Evolutionary conservation across 1,140 invertebrate genomes (phyloP).

Genomic region (Lysiphlebus fabarum): DNA sequence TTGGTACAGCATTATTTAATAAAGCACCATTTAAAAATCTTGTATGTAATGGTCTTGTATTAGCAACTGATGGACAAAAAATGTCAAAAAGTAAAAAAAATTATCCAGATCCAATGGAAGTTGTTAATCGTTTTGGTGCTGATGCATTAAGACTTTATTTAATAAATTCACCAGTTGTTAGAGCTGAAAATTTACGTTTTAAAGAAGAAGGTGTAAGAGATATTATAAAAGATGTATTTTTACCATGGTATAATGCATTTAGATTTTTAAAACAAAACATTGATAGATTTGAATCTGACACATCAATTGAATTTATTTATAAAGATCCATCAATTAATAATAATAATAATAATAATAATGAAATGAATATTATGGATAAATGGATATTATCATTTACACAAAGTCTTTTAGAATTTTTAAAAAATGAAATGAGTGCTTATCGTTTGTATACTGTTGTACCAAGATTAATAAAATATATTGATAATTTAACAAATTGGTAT

Average conservation of each 20-base stretch:
- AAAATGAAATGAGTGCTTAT: slow-evolving; percentile 91
- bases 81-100: slow-evolving; percentile 99
- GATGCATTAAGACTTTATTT: slow-evolving; percentile 95
- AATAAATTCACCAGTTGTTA: slow-evolving; percentile 96
- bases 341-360: slow-evolving; percentile 33
- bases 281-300: slow-evolving; percentile 72
- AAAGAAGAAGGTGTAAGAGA: slow-evolving; percentile 96
- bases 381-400: slow-evolving; percentile 98
- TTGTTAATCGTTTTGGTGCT: slow-evolving; percentile 92
- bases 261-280: slow-evolving; percentile 93
- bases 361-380: slow-evolving; percentile 90
- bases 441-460: slow-evolving; percentile 94
- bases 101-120: slow-evolving; percentile 92
- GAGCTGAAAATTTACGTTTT: slow-evolving; percentile 94
- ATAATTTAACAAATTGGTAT: slow-evolving; percentile 98
- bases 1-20: slow-evolving; percentile 94
- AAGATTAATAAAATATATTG: slow-evolving; percentile 90
- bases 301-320: slow-evolving; percentile 63
- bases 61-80: slow-evolving; percentile 96
- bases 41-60: slow-evolving; percentile 91
- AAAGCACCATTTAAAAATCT: slow-evolving; percentile 98
- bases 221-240: slow-evolving; percentile 95
- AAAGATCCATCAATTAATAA: slow-evolving; percentile 56
- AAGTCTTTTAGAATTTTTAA: slow-evolving; percentile 83
- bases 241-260: slow-evolving; percentile 99